Evolutionary conservation across 2,888 invertebrate species (phyloP), one percentile per base, ranked within the genome.

Genomic region (Arctia plantaginis): DNA sequence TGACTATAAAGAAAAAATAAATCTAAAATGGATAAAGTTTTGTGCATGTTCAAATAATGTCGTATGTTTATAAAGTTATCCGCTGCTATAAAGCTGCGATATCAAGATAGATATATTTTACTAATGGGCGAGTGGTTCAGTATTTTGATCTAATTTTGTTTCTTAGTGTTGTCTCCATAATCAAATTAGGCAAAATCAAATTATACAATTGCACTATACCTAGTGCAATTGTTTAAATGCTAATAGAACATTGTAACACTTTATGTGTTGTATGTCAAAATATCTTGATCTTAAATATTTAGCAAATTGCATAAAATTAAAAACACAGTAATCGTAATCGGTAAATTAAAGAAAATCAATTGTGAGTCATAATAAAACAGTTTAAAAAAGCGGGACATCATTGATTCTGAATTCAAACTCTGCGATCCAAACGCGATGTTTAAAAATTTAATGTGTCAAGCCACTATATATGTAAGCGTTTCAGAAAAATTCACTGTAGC

Each of bases 401-500:
- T 62, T 55, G 51, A 82, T 83, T 83, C 80, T 75, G 82, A 85
- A 80, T 85, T 82, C 80, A 82, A 85, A 83, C 79, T 73, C 66
- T 69, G 71, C 71, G 68, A 51, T 82, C 59, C 80, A 75, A 80
- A 74, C 71, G 77, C 65, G 82, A 72, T 76, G 76, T 82, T 74
- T 84, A 70, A 76, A 84, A 77, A 69, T 69, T 84, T 78, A 47
- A 84, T 83, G 82, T 75, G 77, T 35, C 77, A 79, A 83, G 77
- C 81, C 81, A 86, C 77, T 82, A 90, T 83, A 90, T 86, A 84
- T 87, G 87, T n/a, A n/a, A n/a, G 83, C 86, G 81, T 62, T 83
- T 82, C 80, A 89, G 78, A 90, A 90, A 88, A 90, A 89, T 87
- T 88, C 84, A 87, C 83, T 71, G 75, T 10, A 1, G 1, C 15